These are phyloP conservation scores for Nomada hirtipes DNA, from an alignment of 2,888 invertebrate species.

Conservation along the genomic window DNA sequence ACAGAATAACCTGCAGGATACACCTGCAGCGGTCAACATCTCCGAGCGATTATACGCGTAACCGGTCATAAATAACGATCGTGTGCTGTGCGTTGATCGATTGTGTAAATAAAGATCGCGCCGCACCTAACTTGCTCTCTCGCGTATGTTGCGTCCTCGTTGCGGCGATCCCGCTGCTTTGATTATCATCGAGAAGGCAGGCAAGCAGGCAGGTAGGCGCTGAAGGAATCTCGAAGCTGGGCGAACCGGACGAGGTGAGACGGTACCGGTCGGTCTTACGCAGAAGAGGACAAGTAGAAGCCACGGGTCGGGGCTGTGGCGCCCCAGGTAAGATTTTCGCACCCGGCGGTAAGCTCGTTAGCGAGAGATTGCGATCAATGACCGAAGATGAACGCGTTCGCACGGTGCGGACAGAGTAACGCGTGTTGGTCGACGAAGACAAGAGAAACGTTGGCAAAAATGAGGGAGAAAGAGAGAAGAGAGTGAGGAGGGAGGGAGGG, in stretches of 20 bases:
- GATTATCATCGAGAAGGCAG: slow-evolving; percentile 66
- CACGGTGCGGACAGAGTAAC: slow-evolving; percentile 67
- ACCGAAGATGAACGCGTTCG: slow-evolving; percentile 82
- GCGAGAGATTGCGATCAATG: slow-evolving; percentile 82
- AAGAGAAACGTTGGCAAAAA: slow-evolving; percentile 32
- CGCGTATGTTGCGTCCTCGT: not conserved
- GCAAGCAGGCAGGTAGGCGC: slow-evolving; percentile 58
- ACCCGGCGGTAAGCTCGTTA: slow-evolving; percentile 82
- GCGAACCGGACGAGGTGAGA: slow-evolving; percentile 36
- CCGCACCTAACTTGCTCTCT: not conserved
- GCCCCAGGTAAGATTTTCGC: slow-evolving; percentile 79
- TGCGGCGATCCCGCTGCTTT: slow-evolving; percentile 50
- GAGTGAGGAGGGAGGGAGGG: slow-evolving; percentile 25
- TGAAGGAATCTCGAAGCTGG: slow-evolving; percentile 37
- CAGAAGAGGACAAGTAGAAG: slow-evolving; percentile 44
- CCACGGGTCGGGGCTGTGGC: slow-evolving; percentile 57
- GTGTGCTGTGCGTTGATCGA: slow-evolving; percentile 60
- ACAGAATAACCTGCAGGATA: slow-evolving; percentile 37
- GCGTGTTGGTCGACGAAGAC: slow-evolving; percentile 38
- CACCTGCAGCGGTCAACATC: slow-evolving; percentile 40
- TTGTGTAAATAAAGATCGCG: slow-evolving; percentile 70
- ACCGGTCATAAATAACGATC: slow-evolving; percentile 65
- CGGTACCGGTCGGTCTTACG: slow-evolving; percentile 24
- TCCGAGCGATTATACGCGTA: slow-evolving; percentile 20
- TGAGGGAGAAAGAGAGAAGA: slow-evolving; percentile 38